These are phyloP conservation scores for Aeoliscus strigatus DNA, from an alignment of 2,797 vertebrate species.

Conservation along the genomic window DNA sequence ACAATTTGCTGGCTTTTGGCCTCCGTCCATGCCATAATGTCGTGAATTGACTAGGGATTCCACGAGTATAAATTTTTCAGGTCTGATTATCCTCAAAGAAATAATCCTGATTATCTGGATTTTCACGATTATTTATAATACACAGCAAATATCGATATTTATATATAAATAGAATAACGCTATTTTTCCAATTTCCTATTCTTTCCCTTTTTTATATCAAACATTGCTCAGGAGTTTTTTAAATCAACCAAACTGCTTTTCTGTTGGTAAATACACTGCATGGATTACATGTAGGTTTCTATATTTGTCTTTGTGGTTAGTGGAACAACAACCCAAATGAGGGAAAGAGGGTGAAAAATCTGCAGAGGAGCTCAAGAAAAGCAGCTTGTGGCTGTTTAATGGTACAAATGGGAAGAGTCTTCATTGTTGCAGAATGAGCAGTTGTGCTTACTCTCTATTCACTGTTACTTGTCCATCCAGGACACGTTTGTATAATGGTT, in stretches of 20 bases:
- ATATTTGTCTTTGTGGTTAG: constrained; percentile 2
- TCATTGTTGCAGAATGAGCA: constrained; percentile 16
- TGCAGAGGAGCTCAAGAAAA: constrained; percentile 12
- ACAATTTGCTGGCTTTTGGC: background rate
- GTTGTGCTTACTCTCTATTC: constrained; percentile 10
- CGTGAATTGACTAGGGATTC: constrained; percentile 2
- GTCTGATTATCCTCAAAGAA: too few species aligned
- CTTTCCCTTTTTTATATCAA: too few species aligned
- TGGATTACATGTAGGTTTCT: background rate
- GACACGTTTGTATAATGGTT: background rate
- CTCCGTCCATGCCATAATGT: background rate
- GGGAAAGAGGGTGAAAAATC: constrained; percentile 1
- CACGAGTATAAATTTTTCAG: too few species aligned
- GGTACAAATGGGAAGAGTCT: constrained; percentile 14
- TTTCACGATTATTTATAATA: too few species aligned
- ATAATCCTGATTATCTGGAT: too few species aligned
- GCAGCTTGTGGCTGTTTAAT: constrained; percentile 23
- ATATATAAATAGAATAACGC: too few species aligned
- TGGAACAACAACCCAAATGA: constrained; percentile 1
- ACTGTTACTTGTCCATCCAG: constrained; percentile 1
- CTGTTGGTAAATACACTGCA: constrained; percentile 3
- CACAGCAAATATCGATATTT: too few species aligned
- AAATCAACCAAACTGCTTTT: too few species aligned
- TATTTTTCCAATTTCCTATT: too few species aligned
- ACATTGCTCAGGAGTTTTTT: too few species aligned